These are phyloP conservation scores for Drosophila fuyamai DNA, from an alignment of 1,140 invertebrate genomes.

Conservation along the genomic window DNA sequence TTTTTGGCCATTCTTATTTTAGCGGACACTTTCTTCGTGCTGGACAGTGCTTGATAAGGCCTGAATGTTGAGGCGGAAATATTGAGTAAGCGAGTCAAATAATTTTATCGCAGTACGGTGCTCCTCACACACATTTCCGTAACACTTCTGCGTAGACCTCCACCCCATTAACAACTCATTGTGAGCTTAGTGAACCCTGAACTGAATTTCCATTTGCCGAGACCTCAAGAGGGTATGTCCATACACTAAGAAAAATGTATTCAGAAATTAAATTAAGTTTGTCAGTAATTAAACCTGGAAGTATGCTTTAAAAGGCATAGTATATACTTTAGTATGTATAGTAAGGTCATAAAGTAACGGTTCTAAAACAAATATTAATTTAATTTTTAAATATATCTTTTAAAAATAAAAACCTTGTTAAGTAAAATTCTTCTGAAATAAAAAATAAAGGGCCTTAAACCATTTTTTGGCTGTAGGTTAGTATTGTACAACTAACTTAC, in stretches of 20 bases:
- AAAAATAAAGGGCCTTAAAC: too few species aligned
- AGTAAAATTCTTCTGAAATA: too few species aligned
- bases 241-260: background rate
- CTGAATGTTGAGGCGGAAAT: slow-evolving; percentile 6
- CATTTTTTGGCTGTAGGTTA: too few species aligned
- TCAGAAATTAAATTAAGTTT: too few species aligned
- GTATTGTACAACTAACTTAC: too few species aligned
- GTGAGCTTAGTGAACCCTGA: slow-evolving; percentile 51
- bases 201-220: slow-evolving; percentile 44
- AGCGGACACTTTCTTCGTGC: slow-evolving; percentile 18
- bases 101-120: slow-evolving; percentile 15
- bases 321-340: too few species aligned
- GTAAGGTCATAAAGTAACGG: too few species aligned
- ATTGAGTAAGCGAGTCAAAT: slow-evolving; percentile 26
- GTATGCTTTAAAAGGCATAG: too few species aligned
- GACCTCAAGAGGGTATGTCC: slow-evolving; percentile 1
- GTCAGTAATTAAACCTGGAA: too few species aligned
- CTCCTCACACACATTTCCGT: slow-evolving; percentile 1
- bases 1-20: slow-evolving; percentile 28
- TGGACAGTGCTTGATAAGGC: slow-evolving; percentile 34
- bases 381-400: too few species aligned
- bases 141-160: slow-evolving; percentile 10
- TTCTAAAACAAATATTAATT: too few species aligned
- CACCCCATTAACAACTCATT: slow-evolving; percentile 46
- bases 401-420: too few species aligned